These are phyloP conservation scores for Spheniscus mendiculus DNA, from an alignment of 2,113 vertebrate genomes.

Conservation along the genomic window DNA sequence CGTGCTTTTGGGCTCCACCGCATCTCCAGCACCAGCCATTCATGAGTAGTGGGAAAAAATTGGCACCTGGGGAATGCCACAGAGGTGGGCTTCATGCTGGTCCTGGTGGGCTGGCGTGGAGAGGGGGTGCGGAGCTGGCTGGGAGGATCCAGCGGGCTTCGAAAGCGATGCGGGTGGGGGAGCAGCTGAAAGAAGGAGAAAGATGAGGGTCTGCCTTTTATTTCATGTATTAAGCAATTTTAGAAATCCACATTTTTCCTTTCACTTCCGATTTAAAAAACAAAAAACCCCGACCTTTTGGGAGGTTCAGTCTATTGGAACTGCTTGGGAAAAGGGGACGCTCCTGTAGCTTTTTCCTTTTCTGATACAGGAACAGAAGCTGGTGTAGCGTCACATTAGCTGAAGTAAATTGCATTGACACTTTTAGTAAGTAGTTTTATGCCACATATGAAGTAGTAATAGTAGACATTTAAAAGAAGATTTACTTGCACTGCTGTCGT, in stretches of 20 bases:
- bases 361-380: background rate
- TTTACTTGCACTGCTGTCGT: background rate
- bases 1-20: background rate
- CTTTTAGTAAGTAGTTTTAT: background rate
- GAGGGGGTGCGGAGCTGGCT: background rate
- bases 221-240: background rate
- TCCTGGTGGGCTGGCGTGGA: background rate
- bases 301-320: background rate
- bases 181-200: background rate
- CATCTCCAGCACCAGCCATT: background rate
- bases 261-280: background rate
- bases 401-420: background rate
- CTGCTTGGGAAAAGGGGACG: background rate
- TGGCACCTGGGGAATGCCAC: too few species aligned
- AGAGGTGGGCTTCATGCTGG: background rate
- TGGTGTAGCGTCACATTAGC: background rate
- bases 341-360: background rate
- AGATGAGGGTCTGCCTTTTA: background rate
- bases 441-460: background rate
- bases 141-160: background rate
- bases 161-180: rapidly evolving
- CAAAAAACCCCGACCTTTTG: background rate
- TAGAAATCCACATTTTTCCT: background rate
- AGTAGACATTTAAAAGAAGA: background rate
- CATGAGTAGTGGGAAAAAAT: background rate